These are phyloP conservation scores for Ypsolopha scabrella DNA, from an alignment of 2,888 invertebrate genomes.

Conservation along the genomic window DNA sequence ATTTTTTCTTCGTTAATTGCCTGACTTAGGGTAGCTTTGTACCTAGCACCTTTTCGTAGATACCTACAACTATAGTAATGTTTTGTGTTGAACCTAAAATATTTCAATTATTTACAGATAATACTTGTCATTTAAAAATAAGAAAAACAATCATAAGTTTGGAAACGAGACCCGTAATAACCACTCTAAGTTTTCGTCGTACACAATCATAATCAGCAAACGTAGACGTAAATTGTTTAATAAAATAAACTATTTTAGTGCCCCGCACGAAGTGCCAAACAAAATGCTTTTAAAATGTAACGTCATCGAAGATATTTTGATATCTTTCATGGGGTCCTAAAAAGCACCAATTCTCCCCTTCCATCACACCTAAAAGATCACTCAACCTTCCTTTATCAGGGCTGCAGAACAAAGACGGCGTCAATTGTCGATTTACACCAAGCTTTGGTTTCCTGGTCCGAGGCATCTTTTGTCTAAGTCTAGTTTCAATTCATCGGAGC, in stretches of 20 bases:
- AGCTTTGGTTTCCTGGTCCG: slow-evolving; percentile 6
- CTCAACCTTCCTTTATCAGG: too few relatives aligned
- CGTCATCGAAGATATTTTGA: too few relatives aligned
- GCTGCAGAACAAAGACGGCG: background rate
- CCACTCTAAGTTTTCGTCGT: background rate
- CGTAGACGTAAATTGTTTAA: too few relatives aligned
- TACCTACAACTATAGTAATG: background rate
- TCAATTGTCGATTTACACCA: slow-evolving; percentile 32
- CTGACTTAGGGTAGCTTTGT: background rate
- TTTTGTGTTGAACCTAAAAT: background rate
- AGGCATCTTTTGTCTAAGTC: slow-evolving; percentile 44
- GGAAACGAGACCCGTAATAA: background rate
- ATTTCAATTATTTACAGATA: background rate
- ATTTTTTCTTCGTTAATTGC: background rate
- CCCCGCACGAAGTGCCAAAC: too few relatives aligned
- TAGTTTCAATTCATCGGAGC: slow-evolving; percentile 57
- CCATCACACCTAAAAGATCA: too few relatives aligned
- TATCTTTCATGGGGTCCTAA: too few relatives aligned
- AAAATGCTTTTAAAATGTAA: too few relatives aligned
- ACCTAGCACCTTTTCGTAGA: background rate
- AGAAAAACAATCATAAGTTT: too few relatives aligned
- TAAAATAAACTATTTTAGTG: too few relatives aligned
- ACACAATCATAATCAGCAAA: too few relatives aligned
- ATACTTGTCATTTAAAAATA: too few relatives aligned
- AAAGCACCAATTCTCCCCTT: too few relatives aligned